Conservation (phyloP, 92 coral and sea anemone genomes). For the Meandrina meandrites region DNA sequence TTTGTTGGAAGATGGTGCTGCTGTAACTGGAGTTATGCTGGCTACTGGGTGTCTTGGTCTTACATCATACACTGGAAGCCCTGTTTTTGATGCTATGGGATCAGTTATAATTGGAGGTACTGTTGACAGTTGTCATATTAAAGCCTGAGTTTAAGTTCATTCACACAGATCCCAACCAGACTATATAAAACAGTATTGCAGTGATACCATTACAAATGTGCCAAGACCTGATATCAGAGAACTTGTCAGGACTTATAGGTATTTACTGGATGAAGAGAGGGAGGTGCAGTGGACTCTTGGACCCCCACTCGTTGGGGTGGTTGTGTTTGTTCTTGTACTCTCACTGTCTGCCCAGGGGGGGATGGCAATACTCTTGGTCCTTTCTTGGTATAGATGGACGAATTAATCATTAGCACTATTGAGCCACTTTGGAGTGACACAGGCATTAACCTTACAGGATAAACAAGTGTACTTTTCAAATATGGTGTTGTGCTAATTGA, state of each 20-base stretch:
- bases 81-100: slow-evolving; percentile 92
- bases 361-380: background rate
- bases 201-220: background rate
- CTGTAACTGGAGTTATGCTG: slow-evolving; percentile 88
- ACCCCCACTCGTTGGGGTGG: background rate
- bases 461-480: background rate
- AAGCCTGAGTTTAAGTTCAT: background rate
- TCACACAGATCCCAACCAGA: background rate
- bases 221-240: background rate
- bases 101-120: slow-evolving; percentile 94
- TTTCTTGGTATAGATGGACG: background rate
- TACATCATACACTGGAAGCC: slow-evolving; percentile 96
- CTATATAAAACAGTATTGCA: background rate
- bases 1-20: slow-evolving; percentile 95
- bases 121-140: background rate
- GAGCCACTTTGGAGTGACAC: background rate
- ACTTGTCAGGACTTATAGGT: background rate
- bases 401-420: background rate
- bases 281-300: background rate
- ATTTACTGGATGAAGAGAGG: background rate
- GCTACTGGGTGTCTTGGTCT: slow-evolving; percentile 93
- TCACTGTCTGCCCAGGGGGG: background rate
- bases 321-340: background rate
- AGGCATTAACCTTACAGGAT: background rate
- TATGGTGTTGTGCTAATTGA: background rate